phyloP scores from a whole-genome alignment of 2,113 vertebrate species.

The Tringa solitaria region DNA sequence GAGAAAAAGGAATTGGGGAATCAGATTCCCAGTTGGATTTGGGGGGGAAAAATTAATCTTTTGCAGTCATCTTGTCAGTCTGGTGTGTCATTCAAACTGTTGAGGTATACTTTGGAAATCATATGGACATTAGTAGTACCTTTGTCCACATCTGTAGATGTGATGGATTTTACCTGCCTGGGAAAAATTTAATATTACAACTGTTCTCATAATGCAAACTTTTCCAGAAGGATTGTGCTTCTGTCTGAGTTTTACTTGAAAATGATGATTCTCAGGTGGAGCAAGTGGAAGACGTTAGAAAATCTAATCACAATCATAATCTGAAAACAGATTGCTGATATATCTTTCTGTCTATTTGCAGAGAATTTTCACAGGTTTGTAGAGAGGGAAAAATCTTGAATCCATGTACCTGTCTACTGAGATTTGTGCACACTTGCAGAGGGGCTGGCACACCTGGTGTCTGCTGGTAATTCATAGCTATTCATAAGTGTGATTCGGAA shows the following conservation, averaged over 20 bases:
- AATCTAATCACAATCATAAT: background rate
- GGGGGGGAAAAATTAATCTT: background rate
- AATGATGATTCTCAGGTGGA: background rate
- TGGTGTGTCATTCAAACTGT: background rate
- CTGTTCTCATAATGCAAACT: background rate
- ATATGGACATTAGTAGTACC: background rate
- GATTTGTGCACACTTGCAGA: background rate
- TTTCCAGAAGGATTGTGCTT: background rate
- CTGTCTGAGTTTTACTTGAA: background rate
- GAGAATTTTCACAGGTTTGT: background rate
- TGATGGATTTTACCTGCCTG: background rate
- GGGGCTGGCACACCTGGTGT: background rate
- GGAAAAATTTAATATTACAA: background rate
- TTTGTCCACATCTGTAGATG: background rate
- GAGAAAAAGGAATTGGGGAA: background rate
- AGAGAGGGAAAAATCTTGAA: background rate
- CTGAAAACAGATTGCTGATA: background rate
- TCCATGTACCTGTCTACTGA: background rate
- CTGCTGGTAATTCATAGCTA: background rate
- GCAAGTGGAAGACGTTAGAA: background rate
- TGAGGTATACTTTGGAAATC: background rate
- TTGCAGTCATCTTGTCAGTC: background rate
- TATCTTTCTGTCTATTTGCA: background rate
- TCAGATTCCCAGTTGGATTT: too few relatives aligned
- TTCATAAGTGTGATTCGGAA: background rate